Base-by-base conservation (phyloP, 2,888 invertebrate genomes). In the Melieria omissa region DNA sequence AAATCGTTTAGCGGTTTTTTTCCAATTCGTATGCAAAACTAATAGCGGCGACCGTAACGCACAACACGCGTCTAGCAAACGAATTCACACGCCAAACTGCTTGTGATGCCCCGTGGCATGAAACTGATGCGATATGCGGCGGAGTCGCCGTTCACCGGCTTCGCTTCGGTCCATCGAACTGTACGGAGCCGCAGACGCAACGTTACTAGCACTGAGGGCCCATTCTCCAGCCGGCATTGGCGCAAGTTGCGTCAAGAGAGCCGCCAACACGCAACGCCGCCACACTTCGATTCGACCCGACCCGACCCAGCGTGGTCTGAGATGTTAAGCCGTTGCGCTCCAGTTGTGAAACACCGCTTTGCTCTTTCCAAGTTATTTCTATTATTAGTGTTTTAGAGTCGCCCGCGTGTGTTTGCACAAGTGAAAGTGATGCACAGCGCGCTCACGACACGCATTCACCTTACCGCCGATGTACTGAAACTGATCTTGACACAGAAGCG, bases 71-170 rank as follows among this genome's bases (percentile, higher is more conserved):
- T n/a, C 45, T 46, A 29, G n/a, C 60, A 65, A 42, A 70, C 46
- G 58, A 16, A 47, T 64, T 70, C 58, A 42, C 42, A 45, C 61
- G 64, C 61, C 65, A 65, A 68, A 68, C 63, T 72, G 69, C 75
- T 79, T 77, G 72, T 77, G 74, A 77, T 80, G 81, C 77, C 79
- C 79, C 77, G 70, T 80, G 81, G 80, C 79, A 79, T 82, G 78
- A 78, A 80, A 82, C 81, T 83, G 79, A 80, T 71, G 70, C 65
- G 58, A 65, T 61, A 46, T 45, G 55, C 55, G 70, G 65, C 60
- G 64, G 66, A 64, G 46, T 61, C 57, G 8, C 60, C 61, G 61
- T 46, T 62, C 55, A 47, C 71, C 64, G 55, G 62, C 14, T 14
- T 55, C 16, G 0, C 64, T 47, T 29, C 16, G 54, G 9, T 63